Evolutionary conservation across 1,140 invertebrate genomes (phyloP).

Genomic region (Trichomalopsis sarcophagae): DNA sequence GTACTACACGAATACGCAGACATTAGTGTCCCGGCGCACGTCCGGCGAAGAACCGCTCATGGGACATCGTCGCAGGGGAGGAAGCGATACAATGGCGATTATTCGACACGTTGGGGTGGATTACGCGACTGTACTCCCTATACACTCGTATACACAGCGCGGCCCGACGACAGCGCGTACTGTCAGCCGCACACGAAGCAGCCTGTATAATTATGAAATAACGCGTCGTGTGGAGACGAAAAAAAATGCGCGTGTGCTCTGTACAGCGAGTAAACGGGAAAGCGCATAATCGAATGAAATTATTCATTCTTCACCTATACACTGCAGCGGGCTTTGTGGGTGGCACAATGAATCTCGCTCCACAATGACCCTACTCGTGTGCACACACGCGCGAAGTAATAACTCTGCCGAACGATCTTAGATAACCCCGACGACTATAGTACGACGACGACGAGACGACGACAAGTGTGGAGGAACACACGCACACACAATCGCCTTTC

Average conservation of each 20-base stretch:
- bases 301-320: not conserved
- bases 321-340: conserved; percentile 40
- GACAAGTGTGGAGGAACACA: not conserved
- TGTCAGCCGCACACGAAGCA: not conserved
- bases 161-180: not conserved
- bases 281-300: conserved; percentile 7
- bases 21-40: conserved; percentile 53
- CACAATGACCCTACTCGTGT: not conserved
- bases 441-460: not conserved
- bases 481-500: conserved; percentile 41
- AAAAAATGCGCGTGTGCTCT: not conserved
- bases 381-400: conserved; percentile 22
- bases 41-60: conserved; percentile 56
- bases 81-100: conserved; percentile 65
- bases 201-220: not conserved
- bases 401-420: conserved; percentile 27
- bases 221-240: not conserved
- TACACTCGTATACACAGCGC: conserved; percentile 60
- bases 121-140: conserved; percentile 59
- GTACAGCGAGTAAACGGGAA: not conserved
- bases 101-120: conserved; percentile 66
- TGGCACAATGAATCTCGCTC: not conserved
- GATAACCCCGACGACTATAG: conserved; percentile 1
- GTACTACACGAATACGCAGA: conserved; percentile 25
- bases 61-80: conserved; percentile 45